Base-by-base conservation (phyloP, 1,140 invertebrate species). In the Cotesia typhae region DNA sequence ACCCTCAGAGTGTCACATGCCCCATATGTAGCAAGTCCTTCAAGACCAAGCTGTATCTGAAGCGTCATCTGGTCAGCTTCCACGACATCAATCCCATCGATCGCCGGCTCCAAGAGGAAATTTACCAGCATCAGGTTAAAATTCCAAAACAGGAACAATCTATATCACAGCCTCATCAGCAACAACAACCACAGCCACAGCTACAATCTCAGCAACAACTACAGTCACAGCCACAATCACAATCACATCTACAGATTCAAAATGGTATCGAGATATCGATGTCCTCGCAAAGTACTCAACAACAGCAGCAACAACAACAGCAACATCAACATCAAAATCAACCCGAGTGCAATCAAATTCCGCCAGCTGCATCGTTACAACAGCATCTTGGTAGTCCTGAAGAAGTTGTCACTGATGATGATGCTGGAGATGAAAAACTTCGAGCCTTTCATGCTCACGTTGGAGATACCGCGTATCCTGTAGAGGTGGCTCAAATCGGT, bases 31-130 rank as follows among this genome's bases (percentile, higher is more conserved):
- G 89, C 82, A 92, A 92, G 89, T 89, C 90, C 81, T 93, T 93
- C 89, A 93, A 93, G 89, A 93, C 92, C 82, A 91, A 92, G 88
- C 89, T 93, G 78, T 93, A 93, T 85, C 89, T 93, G 78, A 90
- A 91, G 79, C 89, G 92, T 69, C 92, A 93, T 86, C 85, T 90
- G 75, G 87, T 89, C 76, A 89, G 88, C 81, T 88, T 89, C 78
- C 90, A 91, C 77, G 88, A 89, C 80, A 80, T 88, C 77, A 86
- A 80, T 80, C 83, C 84, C 68, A 77, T 82, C 69, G 81, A 87
- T 76, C 78, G 84, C 63, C 84, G 86, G 76, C 82, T 84, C 28
- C 83, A 86, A 75, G 84, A 86, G 80, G 85, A 87, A 69, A 85
- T 86, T 76, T 86, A 86, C 75, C 86, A 86, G 64, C 85, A 85